Evolutionary conservation across 2,797 vertebrate species (phyloP), one percentile per base, ranked within the genome.

Genomic region (Spinus pinus): DNA sequence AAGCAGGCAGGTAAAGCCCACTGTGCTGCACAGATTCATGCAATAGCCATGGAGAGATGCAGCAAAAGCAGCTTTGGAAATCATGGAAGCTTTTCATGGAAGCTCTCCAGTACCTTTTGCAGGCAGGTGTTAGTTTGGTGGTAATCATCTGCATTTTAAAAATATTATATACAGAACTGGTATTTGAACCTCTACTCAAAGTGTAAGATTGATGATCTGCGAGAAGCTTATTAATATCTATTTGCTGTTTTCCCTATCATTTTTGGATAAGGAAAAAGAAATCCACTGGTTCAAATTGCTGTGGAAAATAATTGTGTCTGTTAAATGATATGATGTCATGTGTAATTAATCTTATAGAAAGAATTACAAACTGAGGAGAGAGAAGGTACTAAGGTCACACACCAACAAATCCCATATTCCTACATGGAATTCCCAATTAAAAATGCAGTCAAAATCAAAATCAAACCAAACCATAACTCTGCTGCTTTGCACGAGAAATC

Each of bases 361-460:
- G 53, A 81, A 91, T 75, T 83, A 90, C 49, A 90, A 31, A 67
- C 72, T 80, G n/a, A 72, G n/a, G 49, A 66, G n/a, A 81, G 23
- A 35, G 17, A 80, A 79, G 39, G 71, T 73, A 77, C 39, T 80
- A 88, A 93, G 93, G 82, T 93, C 95, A 90, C 49, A 62, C n/a
- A 79, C 19, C 51, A 91, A 88, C 14, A 67, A 88, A 86, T 94
- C 21, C 35, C 61, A 84, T 57, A 71, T 73, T 82, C 67, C 33
- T 66, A 57, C 12, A 39, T 16, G 28, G 49, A 88, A 88, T 90
- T 94, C 27, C 39, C 46, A 74, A 42, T 44, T 62, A 72, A 94
- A 50, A 90, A 49, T 28, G 56, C 31, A 83, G 79, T 35, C 31
- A 79, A 87, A 93, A 23, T 16, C 17, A 37, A 86, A 93, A 66